These are phyloP conservation scores for Oncopeltus fasciatus DNA, from an alignment of 1,140 invertebrate species.

Conservation along the genomic window DNA sequence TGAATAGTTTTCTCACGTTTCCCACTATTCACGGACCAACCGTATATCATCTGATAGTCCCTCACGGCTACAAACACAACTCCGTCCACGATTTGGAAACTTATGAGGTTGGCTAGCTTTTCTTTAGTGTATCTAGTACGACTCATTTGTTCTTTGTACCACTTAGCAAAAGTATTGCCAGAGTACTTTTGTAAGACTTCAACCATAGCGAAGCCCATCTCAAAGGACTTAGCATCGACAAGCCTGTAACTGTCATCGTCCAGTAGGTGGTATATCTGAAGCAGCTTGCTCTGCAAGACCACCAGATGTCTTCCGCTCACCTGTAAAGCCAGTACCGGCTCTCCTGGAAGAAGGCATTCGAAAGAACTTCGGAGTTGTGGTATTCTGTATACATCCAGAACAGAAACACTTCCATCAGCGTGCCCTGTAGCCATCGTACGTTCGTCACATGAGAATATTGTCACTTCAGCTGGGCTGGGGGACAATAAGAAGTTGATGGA, in stretches of 20 bases:
- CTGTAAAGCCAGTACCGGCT: neutral
- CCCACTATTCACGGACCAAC: conserved; percentile 14
- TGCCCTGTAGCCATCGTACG: neutral
- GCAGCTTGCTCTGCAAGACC: conserved; percentile 11
- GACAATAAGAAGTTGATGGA: conserved; percentile 1
- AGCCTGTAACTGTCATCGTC: neutral
- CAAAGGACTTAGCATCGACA: conserved; percentile 16
- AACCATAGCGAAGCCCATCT: neutral
- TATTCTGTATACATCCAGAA: conserved; percentile 9
- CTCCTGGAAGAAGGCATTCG: neutral
- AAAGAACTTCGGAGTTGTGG: neutral
- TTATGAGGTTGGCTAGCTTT: neutral
- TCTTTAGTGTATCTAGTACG: neutral
- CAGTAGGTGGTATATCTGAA: conserved; percentile 7
- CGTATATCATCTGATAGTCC: conserved; percentile 21
- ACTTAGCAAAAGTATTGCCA: neutral
- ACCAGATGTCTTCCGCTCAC: neutral
- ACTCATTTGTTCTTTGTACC: neutral
- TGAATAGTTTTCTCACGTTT: conserved; percentile 14
- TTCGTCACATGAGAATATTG: neutral
- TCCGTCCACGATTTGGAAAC: conserved; percentile 21
- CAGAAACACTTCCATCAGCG: neutral
- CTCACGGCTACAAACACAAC: conserved; percentile 9
- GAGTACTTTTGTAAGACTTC: neutral
- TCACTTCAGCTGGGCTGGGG: neutral